Evolutionary conservation across 2,888 invertebrate species (phyloP), one percentile per base, ranked within the genome.

Genomic region (Pocota personata): DNA sequence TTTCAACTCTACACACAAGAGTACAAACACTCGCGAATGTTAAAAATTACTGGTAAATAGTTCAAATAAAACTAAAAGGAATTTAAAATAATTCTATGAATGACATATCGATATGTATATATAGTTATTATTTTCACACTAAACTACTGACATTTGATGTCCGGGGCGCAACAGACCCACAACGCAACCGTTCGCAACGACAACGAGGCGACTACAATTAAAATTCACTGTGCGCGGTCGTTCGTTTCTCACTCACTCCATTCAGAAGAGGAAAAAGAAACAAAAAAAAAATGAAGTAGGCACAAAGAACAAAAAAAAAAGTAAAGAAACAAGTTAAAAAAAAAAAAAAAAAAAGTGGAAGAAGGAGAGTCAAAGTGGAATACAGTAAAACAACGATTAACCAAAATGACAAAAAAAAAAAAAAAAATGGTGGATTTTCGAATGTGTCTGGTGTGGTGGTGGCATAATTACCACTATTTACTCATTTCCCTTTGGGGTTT

Each of bases 101-200:
- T 19, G 52, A 55, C 55, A 24, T 64, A 48, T 66, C 24, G 12
- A 62, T 27, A 30, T 37, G 19, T 40, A 35, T 62, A 1, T 60
- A 32, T 43, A 40, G 40, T 14, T 50, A 27, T 27, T 50, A 2
- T 52, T 55, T 72, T 46, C 27, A 43, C 43, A 40, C 21, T 52
- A 46, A 57, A 57, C 16, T 46, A 60, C 48, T 48, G 48, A 58
- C 55, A 58, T 37, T 37, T 16, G 37, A 72, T 21, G 16, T 72
- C 37, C 48, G 60, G 48, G 67, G 50, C 67, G 67, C 52, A 40
- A 75, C 75, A 78, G 57, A 30, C 35, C 24, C 40, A 10, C n/a
- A 83, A 75, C 55, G 40, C 73, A 75, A 84, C 83, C 79, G 62
- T 52, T 84, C 79, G 57, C 79, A 67, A 62, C 79, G 79, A 79